Base-by-base conservation (phyloP, 2,888 invertebrate genomes). In the Lasius platythorax region DNA sequence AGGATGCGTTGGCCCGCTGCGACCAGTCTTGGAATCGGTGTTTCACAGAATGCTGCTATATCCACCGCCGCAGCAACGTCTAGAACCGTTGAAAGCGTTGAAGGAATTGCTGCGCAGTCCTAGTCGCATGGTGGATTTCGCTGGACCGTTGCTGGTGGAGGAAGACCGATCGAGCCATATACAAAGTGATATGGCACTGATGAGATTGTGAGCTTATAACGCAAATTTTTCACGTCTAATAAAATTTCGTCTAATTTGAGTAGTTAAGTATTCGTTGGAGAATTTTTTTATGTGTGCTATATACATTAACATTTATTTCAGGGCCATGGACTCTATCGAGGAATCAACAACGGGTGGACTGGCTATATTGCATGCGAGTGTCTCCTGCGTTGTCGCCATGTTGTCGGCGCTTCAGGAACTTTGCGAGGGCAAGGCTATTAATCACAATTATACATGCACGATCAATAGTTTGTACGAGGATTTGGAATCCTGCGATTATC, bases 11-110 rank as follows among this genome's bases (percentile, higher is more conserved):
- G 97, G 98, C 0, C 97, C 97, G n/a, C 95, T 99, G 68, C 96
- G 99, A 18, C 98, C 99, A 11, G 99, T 99, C 63, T 95, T 99
- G 66, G 99, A 99, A 94, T 98, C 99, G 0, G 96, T 99, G 1
- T 99, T 99, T 94, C 99, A 99, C 95, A 96, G 99, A 82, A 98
- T 99, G 97, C 95, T 99, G 4, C 96, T 99, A 0, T 97, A 99
- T 95, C 98, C 99, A 23, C 97, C 98, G 0, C 97, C 98, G 0
- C 96, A 97, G 63, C 98, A 98, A 94, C 96, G 99, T 63, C 96
- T 98, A 11, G 99, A 99, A 91, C 98, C 99, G 0, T 93, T 99
- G 43, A 96, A 98, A 87, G 98, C 98, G 88, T 96, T 98, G 1
- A 96, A 97, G 88, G 98, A 99, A 95, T 95, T 98, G 40, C 95